Evolutionary conservation across 2,888 invertebrate species (phyloP).

Genomic region (Quadroppia sp.): DNA sequence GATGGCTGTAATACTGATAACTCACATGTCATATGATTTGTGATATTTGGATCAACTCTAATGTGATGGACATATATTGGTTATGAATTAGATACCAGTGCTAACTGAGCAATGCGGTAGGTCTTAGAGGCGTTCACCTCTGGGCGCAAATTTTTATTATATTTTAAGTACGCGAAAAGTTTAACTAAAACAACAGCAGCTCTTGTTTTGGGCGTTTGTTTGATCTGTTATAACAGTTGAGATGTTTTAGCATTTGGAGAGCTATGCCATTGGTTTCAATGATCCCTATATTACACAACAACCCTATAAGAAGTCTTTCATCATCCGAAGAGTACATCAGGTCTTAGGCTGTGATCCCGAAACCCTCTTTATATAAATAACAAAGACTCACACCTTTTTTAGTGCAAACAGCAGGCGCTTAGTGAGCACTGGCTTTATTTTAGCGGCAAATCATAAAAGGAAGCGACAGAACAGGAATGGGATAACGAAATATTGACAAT

Average conservation of each 20-base stretch:
- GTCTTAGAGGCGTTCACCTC: slow-evolving; percentile 32
- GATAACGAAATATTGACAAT: slow-evolving; percentile 39
- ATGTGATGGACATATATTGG: slow-evolving; percentile 21
- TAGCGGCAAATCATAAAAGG: slow-evolving; percentile 31
- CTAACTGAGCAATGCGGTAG: slow-evolving; percentile 2
- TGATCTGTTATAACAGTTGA: slow-evolving; percentile 14
- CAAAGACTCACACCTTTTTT: slow-evolving; percentile 34
- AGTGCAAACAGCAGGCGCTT: slow-evolving; percentile 34
- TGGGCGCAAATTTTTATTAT: slow-evolving; percentile 31
- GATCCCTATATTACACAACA: slow-evolving; percentile 38
- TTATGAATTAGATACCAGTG: slow-evolving; percentile 8
- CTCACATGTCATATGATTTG: not conserved
- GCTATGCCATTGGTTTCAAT: slow-evolving; percentile 8
- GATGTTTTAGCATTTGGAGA: slow-evolving; percentile 6
- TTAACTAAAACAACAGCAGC: slow-evolving; percentile 21
- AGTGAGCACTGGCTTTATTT: slow-evolving; percentile 26
- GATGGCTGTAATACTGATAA: not conserved
- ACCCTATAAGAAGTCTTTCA: slow-evolving; percentile 35
- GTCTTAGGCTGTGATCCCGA: slow-evolving; percentile 35
- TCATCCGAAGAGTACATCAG: slow-evolving; percentile 31
- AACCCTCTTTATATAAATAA: slow-evolving; percentile 38
- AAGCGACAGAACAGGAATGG: slow-evolving; percentile 27
- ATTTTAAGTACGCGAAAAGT: slow-evolving; percentile 30
- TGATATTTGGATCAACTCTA: slow-evolving; percentile 7
- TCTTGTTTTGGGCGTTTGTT: slow-evolving; percentile 37